Conservation (phyloP, 2,888 invertebrate genomes). For the Zhuqinia jingwanae region DNA sequence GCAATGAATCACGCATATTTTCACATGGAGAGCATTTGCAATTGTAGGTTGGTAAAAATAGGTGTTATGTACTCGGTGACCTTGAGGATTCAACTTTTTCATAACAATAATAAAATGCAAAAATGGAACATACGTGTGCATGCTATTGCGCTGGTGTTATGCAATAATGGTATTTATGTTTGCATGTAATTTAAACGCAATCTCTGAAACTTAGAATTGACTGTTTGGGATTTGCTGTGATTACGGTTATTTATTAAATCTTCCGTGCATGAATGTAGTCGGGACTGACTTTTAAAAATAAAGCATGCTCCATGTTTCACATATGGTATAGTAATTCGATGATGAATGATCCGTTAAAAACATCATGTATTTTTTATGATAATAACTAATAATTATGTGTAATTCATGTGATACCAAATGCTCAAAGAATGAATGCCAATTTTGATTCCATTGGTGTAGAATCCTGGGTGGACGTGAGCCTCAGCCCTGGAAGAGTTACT, state of each 20-base stretch:
- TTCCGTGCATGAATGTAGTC: too few relatives aligned
- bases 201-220: background rate
- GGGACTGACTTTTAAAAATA: too few relatives aligned
- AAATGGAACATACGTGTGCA: too few relatives aligned
- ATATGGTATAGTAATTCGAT: too few relatives aligned
- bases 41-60: background rate
- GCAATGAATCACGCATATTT: background rate
- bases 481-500: slow-evolving; percentile 80
- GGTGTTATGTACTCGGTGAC: background rate
- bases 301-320: too few relatives aligned
- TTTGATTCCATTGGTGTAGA: slow-evolving; percentile 83
- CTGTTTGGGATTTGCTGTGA: background rate
- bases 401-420: too few relatives aligned
- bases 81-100: slow-evolving; percentile 33
- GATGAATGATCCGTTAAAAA: too few relatives aligned
- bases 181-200: background rate
- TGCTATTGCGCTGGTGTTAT: background rate
- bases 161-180: background rate
- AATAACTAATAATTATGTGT: too few relatives aligned
- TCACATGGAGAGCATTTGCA: background rate
- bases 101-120: background rate
- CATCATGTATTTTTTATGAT: too few relatives aligned
- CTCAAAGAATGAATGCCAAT: slow-evolving; percentile 33
- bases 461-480: slow-evolving; percentile 93
- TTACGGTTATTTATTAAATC: too few relatives aligned